Base-by-base conservation (phyloP, 2,113 vertebrate species). In the Sakesphorus luctuosus region DNA sequence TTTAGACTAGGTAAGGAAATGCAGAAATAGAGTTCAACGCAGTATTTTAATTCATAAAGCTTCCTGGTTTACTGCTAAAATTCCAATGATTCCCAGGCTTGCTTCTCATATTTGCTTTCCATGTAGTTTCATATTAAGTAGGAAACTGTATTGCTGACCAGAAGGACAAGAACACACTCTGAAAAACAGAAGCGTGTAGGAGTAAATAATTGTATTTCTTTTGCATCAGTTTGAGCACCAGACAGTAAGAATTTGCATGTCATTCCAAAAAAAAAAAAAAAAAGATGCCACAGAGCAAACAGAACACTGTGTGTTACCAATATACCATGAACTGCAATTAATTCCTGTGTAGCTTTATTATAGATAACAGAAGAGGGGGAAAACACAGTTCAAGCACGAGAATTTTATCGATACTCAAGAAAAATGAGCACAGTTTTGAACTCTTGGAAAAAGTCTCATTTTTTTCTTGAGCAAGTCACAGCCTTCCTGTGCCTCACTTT, bases 1-100 rank as follows among this genome's bases (percentile, higher is more conserved):
- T 61, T 74, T 14, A n/a, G n/a, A 18, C 18, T 33, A 40, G 26
- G 31, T 12, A 56, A 76, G 59, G 50, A 84, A 95, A 94, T 43
- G 53, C 55, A 92, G 47, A 96, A 94, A 86, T 20, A 11, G 17
- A 71, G 11, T 23, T 62, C 43, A 83, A 25, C 18, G 87, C 73
- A 72, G 62, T 36, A 68, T 62, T 94, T 90, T 53, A 75, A 84
- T 72, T 75, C 25, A 36, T 47, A 94, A 63, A 49, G 17, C 68
- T 84, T 97, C 89, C 87, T 85, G 72, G 72, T 93, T 88, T 85
- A 61, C 65, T 67, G 71, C 62, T 38, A 53, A 63, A 91, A 79
- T 85, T 77, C 33, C 92, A 91, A 73, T 62, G 18, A 81, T 79
- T 47, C 38, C 53, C 26, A 77, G 18, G 31, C 19, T 89, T 56